phyloP scores from a whole-genome alignment of 30 jellyfish, hydroid and myxozoan genomes.

The Clytia hemisphaerica region DNA sequence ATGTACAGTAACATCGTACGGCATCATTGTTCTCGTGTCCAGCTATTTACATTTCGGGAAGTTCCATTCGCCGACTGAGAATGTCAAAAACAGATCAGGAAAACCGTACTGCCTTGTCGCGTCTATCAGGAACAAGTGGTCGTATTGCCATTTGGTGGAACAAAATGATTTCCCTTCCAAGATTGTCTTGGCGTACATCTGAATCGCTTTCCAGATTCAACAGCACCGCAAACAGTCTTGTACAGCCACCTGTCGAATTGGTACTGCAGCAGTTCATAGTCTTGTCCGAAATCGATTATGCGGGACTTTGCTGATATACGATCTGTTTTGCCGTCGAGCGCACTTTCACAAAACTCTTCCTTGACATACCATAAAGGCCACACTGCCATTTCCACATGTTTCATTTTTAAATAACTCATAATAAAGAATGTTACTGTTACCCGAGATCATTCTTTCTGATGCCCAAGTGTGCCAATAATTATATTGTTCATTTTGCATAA shows the following conservation, averaged over 20 bases:
- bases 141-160: constrained; percentile 25
- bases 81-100: constrained; percentile 25
- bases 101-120: constrained; percentile 18
- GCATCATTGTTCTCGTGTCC: background rate
- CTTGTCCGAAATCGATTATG: constrained; percentile 12
- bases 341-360: too few species aligned
- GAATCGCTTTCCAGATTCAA: background rate
- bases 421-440: too few species aligned
- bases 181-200: constrained; percentile 10
- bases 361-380: background rate
- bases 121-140: constrained; percentile 18
- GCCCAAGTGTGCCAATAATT: background rate
- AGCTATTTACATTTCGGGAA: constrained; percentile 3
- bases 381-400: background rate
- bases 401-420: background rate
- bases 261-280: constrained; percentile 22
- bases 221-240: constrained; percentile 39
- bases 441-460: background rate
- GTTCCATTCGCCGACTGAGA: constrained; percentile 15
- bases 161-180: constrained; percentile 14
- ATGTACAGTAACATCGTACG: background rate
- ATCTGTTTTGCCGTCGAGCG: too few species aligned
- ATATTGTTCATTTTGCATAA: background rate
- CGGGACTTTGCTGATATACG: too few species aligned
- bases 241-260: constrained; percentile 36